A percentile compares a stretch with the other conserved stretches of the same genome.
phyloP scores from a whole-genome alignment of 2,113 vertebrate species.

The Leucoraja erinaceus region DNA sequence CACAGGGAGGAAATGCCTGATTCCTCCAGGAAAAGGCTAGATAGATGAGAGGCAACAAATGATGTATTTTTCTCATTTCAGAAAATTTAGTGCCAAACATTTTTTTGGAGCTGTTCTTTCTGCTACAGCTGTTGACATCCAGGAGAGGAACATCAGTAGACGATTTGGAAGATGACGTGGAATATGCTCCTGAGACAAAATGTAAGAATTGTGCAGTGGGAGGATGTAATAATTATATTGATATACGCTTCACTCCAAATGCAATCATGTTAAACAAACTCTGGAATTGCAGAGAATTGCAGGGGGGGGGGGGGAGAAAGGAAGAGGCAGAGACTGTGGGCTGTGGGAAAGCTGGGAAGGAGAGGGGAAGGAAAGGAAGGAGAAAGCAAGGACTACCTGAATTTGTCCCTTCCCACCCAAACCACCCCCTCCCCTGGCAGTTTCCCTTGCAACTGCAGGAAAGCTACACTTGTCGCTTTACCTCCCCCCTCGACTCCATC shows the following conservation, averaged over 20 bases:
- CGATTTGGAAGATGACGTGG: constrained; percentile 50
- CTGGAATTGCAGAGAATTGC: not conserved
- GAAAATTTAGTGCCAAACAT: constrained; percentile 93
- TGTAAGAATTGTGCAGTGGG: constrained; percentile 45
- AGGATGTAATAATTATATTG: not conserved
- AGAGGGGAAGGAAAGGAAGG: too few species aligned
- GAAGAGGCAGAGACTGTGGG: too few species aligned
- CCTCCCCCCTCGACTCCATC: too few species aligned
- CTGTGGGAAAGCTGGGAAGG: too few species aligned
- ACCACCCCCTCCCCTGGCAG: too few species aligned
- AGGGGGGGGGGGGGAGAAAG: too few species aligned
- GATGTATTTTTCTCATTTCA: constrained; percentile 45
- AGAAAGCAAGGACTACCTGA: too few species aligned
- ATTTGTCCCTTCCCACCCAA: too few species aligned
- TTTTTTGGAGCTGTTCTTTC: constrained; percentile 92
- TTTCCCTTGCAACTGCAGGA: too few species aligned
- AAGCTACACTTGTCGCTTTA: too few species aligned
- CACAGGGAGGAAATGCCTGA: not conserved
- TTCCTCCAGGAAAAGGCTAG: not conserved
- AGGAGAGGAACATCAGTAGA: constrained; percentile 53
- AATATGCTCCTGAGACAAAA: constrained; percentile 44
- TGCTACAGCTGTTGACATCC: constrained; percentile 85
- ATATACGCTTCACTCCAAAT: not conserved
- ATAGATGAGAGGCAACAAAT: not conserved
- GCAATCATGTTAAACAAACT: not conserved